Conservation (phyloP, 2,797 vertebrate genomes). For the Otus scops region DNA sequence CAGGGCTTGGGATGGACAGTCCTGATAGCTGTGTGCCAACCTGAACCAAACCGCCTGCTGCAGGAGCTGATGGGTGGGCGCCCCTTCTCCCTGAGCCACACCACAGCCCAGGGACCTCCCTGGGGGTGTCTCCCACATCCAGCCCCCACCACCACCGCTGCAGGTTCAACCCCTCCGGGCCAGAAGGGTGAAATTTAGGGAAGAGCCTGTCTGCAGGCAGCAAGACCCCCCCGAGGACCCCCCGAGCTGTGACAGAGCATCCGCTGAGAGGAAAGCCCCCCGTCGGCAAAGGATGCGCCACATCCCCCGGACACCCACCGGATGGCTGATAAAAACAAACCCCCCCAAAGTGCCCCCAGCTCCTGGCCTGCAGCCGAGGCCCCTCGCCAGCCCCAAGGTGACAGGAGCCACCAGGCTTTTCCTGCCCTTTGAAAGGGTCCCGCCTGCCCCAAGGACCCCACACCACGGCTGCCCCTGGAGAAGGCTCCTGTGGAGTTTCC, state of each 20-base stretch:
- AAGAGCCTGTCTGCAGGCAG: neutral
- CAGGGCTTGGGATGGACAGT: neutral
- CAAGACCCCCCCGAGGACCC: neutral
- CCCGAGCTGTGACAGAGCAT: neutral
- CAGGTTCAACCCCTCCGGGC: rapidly evolving
- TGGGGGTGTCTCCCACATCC: rapidly evolving
- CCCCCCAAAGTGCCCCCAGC: neutral
- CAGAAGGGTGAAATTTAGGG: neutral
- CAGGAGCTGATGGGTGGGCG: rapidly evolving
- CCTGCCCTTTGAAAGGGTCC: neutral
- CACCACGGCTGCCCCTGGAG: rapidly evolving
- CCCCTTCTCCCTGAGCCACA: neutral
- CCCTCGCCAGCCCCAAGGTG: neutral
- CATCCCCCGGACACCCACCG: neutral
- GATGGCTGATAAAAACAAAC: neutral
- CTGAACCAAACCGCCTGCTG: rapidly evolving
- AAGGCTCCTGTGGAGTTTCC: neutral
- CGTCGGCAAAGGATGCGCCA: rapidly evolving
- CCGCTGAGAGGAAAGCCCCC: neutral
- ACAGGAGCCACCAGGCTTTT: neutral
- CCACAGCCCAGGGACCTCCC: neutral
- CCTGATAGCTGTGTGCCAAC: neutral
- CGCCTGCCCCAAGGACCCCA: rapidly evolving
- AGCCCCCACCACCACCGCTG: neutral
- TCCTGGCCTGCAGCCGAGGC: neutral